A percentile compares a stretch with the other conserved stretches of the same genome.
phyloP scores from a whole-genome alignment of 2,113 vertebrate genomes.

The Microtus ochrogaster region DNA sequence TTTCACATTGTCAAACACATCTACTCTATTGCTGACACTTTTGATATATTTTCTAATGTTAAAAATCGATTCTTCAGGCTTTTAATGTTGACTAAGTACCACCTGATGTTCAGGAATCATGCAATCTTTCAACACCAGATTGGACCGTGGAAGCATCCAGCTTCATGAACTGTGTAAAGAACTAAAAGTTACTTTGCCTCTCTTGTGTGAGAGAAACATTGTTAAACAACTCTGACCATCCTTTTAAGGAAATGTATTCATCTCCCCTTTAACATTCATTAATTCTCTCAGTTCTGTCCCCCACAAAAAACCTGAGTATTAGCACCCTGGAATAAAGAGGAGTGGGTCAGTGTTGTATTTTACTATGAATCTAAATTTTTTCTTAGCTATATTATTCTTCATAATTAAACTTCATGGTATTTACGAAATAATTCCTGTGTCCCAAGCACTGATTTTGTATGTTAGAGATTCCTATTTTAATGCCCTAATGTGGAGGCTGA shows the following conservation, averaged over 20 bases:
- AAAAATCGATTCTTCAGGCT: neutral
- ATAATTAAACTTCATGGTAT: neutral
- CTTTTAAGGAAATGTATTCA: neutral
- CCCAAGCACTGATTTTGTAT: neutral
- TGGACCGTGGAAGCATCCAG: neutral
- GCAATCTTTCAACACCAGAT: rapidly evolving
- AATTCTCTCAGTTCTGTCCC: neutral
- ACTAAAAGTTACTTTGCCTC: neutral
- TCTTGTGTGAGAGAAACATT: neutral
- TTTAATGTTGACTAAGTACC: neutral
- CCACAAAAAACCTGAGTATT: neutral
- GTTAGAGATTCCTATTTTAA: neutral
- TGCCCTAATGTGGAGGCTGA: no score
- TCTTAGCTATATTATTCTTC: neutral
- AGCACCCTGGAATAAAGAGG: neutral
- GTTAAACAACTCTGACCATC: neutral
- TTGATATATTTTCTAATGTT: neutral
- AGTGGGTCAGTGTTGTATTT: neutral
- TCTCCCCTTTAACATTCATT: neutral
- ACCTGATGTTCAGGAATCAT: neutral
- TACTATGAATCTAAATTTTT: neutral
- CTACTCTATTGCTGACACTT: neutral
- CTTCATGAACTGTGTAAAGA: neutral
- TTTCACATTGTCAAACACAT: neutral
- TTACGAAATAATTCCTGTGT: neutral